These are phyloP conservation scores for Nemopilema nomurai DNA, from an alignment of 30 jellyfish, hydroid and myxozoan species.

Conservation along the genomic window DNA sequence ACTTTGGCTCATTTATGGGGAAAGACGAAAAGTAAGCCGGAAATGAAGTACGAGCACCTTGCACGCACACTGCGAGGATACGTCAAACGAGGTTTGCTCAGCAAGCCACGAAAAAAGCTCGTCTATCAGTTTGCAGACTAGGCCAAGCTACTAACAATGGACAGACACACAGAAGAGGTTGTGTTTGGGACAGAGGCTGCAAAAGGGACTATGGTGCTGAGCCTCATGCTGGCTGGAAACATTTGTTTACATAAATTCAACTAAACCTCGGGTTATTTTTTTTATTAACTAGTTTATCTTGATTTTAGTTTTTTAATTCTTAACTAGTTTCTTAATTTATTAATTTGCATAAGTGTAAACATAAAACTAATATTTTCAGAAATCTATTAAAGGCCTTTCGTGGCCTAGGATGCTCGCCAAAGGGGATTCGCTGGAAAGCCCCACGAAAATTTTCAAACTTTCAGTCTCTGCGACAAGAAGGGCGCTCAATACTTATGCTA, in stretches of 20 bases:
- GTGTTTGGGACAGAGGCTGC: background rate
- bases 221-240: no score
- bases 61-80: slow-evolving; percentile 59
- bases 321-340: no score
- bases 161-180: background rate
- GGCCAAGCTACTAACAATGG: background rate
- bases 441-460: no score
- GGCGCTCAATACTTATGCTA: background rate
- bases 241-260: no score
- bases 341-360: no score
- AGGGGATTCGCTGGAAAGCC: no score
- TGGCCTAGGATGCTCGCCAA: no score
- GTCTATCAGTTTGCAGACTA: slow-evolving; percentile 16
- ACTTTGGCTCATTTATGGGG: slow-evolving; percentile 48
- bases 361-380: no score
- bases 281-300: no score
- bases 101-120: slow-evolving; percentile 37
- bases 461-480: background rate
- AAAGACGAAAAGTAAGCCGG: slow-evolving; percentile 27
- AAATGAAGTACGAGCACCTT: slow-evolving; percentile 48
- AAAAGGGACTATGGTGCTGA: background rate
- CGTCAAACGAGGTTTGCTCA: slow-evolving; percentile 32
- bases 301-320: no score
- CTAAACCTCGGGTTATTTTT: no score
- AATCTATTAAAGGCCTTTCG: no score